Evolutionary conservation across 2,888 invertebrate species (phyloP).

Genomic region (Empis livida): DNA sequence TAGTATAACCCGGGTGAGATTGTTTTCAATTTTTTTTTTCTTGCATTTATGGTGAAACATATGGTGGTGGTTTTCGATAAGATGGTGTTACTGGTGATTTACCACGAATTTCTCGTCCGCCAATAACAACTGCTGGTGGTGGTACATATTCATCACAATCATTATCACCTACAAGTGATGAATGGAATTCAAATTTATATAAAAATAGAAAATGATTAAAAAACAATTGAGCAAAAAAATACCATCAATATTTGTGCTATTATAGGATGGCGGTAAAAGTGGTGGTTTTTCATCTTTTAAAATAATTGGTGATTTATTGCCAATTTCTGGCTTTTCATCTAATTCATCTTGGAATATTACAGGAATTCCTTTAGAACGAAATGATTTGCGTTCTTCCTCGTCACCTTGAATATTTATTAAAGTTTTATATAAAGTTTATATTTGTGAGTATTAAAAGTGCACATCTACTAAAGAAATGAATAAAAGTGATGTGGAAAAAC

Average conservation of each 20-base stretch:
- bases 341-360: conserved; percentile 96
- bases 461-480: too few relatives aligned
- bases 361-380: conserved; percentile 76
- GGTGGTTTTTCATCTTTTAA: conserved; percentile 93
- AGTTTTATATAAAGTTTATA: too few relatives aligned
- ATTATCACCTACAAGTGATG: conserved; percentile 25
- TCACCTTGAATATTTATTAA: conserved; percentile 37
- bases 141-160: conserved; percentile 75
- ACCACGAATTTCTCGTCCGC: conserved; percentile 52
- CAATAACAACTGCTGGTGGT: conserved; percentile 60
- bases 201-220: too few relatives aligned
- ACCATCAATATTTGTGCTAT: conserved; percentile 35
- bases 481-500: too few relatives aligned
- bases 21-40: conserved; percentile 5
- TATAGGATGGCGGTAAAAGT: conserved; percentile 57
- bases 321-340: conserved; percentile 81
- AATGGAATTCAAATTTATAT: too few relatives aligned
- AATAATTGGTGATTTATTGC: conserved; percentile 85
- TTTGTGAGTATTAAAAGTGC: too few relatives aligned
- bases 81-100: conserved; percentile 76
- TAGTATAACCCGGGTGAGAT: too few relatives aligned
- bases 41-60: conserved; percentile 82
- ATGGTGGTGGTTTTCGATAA: conserved; percentile 91
- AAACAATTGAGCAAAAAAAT: conserved; percentile 5
- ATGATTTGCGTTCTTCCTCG: conserved; percentile 70